Evolutionary conservation across 2,888 invertebrate genomes (phyloP), one percentile per base, ranked within the genome.

Genomic region (Pimpla rufipes): DNA sequence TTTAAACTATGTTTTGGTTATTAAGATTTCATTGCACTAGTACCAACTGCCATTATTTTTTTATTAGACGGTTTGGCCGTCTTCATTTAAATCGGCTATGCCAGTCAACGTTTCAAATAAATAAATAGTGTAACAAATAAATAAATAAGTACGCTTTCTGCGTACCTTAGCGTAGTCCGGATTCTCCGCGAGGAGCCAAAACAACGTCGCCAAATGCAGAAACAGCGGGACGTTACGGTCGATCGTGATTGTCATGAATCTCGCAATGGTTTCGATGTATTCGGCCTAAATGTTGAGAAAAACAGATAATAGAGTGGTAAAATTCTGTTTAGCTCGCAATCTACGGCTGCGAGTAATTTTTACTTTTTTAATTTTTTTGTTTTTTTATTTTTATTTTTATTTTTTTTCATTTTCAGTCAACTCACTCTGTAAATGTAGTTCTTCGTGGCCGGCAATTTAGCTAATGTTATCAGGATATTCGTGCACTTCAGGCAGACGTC

Each of bases 381-480:
- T n/a, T n/a, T n/a, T n/a, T n/a, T n/a, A n/a, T n/a, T n/a, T n/a
- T n/a, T n/a, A n/a, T n/a, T n/a, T n/a, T n/a, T 5, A 29, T 29
- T 29, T 29, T 29, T 5, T 29, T 29, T 29, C 2, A 3, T 29
- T 29, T 29, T 5, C 5, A 13, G 29, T 42, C 21, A 64, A 74
- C 92, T 93, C 90, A 95, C 95, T 91, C 94, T 94, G 91, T 96
- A 96, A 77, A 95, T 95, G 87, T 95, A 94, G 0, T 94, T 94
- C 10, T 94, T 95, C 0, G 96, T 96, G 67, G 94, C 93, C 70
- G 94, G 94, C 87, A 95, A 96, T 79, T 96, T 95, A 11, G 95
- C 94, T 84, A 97, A 93, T 89, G 96, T 97, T 57, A 96, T 95
- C 42, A 97, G 94, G 57, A 96, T 94, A 18, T 94, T 94, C 4